Base-by-base conservation (phyloP, 2,797 vertebrate species). In the Pseudochirops corinnae region DNA sequence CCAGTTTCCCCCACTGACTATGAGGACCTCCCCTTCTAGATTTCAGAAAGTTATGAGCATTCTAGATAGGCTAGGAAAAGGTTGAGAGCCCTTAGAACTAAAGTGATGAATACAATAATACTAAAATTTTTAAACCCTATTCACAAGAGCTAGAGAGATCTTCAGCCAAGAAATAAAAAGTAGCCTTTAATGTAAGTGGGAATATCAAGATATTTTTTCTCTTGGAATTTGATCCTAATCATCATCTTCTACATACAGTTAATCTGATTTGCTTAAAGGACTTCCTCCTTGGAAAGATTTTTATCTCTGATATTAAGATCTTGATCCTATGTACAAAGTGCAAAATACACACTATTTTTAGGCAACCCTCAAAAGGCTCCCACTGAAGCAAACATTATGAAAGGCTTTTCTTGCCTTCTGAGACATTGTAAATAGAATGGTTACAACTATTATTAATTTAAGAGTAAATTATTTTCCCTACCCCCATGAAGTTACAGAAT, bases 121-220 rank as follows among this genome's bases (percentile, higher is more conserved):
- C 7, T 74, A n/a, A 39, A 39, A 24, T 39, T 74, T 74, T 74
- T 39, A 74, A 18, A 39, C 16, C 33, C 33, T 10, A 7, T 82
- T 82, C 39, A 46, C 13, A 10, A 11, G 39, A 82, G 94, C 62
- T 94, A 92, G 96, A 95, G 97, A 97, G 57, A 94, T 97, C 94
- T 98, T 97, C 57, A 96, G 94, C 93, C 58, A 96, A 95, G 29
- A 95, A 93, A 95, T 33, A 94, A 94, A 50, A 91, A 92, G 46
- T 95, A 97, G 96, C 90, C 92, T 95, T 52, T 95, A 96, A 93
- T 93, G 46, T 46, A 97, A 29, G 95, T 52, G 96, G 95, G 50
- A 94, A 96, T 92, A 0, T 96, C 60, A 55, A 94, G 57, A 95
- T 95, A 93, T 74, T 90, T 94, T 94, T 96, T 97, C 62, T 95